Evolutionary conservation across 2,888 invertebrate species (phyloP), one percentile per base, ranked within the genome.

Genomic region (Amphimallon solstitiale): DNA sequence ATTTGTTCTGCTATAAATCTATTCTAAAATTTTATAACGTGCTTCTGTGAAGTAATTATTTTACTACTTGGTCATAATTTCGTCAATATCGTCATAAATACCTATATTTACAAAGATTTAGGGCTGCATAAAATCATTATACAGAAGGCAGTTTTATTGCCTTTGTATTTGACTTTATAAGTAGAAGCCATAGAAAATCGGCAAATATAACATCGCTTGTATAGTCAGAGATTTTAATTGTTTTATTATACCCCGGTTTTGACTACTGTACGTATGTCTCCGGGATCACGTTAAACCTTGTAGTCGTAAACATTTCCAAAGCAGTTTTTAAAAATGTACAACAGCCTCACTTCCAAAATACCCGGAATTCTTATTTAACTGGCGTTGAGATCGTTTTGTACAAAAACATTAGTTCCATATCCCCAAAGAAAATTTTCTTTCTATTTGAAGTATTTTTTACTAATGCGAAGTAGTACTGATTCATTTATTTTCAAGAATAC

Each of bases 1-100:
- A 62, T 62, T 62, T 40, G 62, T 62, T 51, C 38, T 62, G 62
- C 49, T 51, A 62, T 51, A 49, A 48, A 48, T 51, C 62, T 40
- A 49, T 49, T 51, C 49, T 62, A 62, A 40, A 62, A 37, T 51
- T 62, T 48, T 60, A 64, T 64, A 56, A 54, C 65, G 65, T 49
- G 46, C 49, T 65, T 65, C 65, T 61, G 49, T 61, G 65, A 70
- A 72, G 71, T 68, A 66, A 71, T 71, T 65, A 70, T 60, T 70
- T 72, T 70, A 72, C 70, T 72, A 70, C 71, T 67, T 68, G 69
- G 71, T 68, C 69, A 69, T 72, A 72, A 72, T 72, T 72, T 72
- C 70, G 70, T 63, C 69, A 70, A 62, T 63, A 62, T 65, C 68
- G 69, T 66, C 70, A 68, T 72, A 72, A 72, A 72, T 70, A 70